Evolutionary conservation across 2,888 invertebrate species (phyloP), one percentile per base, ranked within the genome.

Genomic region (Standfussiana lucernea): DNA sequence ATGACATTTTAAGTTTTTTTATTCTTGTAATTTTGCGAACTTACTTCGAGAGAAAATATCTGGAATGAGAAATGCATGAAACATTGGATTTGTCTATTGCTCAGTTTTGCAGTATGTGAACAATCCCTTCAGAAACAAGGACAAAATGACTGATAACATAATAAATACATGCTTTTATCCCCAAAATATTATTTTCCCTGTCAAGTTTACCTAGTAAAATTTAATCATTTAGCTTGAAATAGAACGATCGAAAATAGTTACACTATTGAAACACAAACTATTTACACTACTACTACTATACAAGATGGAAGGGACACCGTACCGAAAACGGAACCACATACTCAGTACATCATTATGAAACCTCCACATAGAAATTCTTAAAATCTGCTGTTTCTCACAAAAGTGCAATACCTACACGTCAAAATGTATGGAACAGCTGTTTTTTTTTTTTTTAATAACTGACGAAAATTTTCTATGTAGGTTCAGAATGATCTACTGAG

Each of bases 81-180:
- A n/a, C 2, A 24, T 47, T 61, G 13, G 15, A 45, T 28, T 37
- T 8, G 21, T 8, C 0, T 1, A 5, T 10, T 4, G 6, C 24
- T 28, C 15, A 37, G 37, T 59, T 24, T 37, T 45, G 2, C 37
- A 50, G 4, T 28, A 4, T 18, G 0, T n/a, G 37, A 45, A 77
- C 42, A 40, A 67, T 68, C 10, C 37, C 13, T 73, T 24, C 18
- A 72, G 7, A 61, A 62, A 42, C 62, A 40, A 40, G 62, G 21
- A 78, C 28, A 64, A 28, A n/a, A 13, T 42, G 18, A 6, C 15
- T 62, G 8, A 32, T 42, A 1, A 53, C 21, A 15, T 73, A 32
- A 47, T 65, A 64, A 24, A 42, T 82, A 50, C 15, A 59, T 21
- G 79, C 79, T 75, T 79, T 50, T 75, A 59, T 59, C 35, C 53